Evolutionary conservation across 1,140 invertebrate genomes (phyloP).

Genomic region (Drosophila ercepeae): DNA sequence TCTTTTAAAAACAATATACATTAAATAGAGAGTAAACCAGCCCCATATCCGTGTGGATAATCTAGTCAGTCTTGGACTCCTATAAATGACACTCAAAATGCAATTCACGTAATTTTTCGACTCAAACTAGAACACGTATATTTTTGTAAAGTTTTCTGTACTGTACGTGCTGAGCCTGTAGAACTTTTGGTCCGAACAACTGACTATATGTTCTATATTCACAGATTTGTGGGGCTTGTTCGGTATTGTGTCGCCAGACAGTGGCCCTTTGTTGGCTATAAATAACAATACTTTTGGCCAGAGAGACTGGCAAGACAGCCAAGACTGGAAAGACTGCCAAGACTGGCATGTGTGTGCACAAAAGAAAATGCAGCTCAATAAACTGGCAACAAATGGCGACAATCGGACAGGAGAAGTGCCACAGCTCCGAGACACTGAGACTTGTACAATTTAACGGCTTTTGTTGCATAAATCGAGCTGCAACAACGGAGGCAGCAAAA

Average conservation of each 20-base stretch:
- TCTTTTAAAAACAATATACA: not conserved
- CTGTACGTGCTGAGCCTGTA: conserved; percentile 62
- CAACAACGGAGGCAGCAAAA: conserved; percentile 21
- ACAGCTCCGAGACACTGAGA: conserved; percentile 33
- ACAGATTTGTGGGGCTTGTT: conserved; percentile 20
- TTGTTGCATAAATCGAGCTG: conserved; percentile 77
- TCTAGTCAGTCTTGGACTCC: conserved; percentile 19
- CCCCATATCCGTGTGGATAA: conserved; percentile 31
- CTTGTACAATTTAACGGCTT: conserved; percentile 79
- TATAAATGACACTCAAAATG: conserved; percentile 41
- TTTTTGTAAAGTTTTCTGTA: not conserved
- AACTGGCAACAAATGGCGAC: conserved; percentile 65
- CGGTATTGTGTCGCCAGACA: conserved; percentile 44
- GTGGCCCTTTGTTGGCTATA: conserved; percentile 50
- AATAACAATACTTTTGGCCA: conserved; percentile 55
- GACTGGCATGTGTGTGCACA: conserved; percentile 15
- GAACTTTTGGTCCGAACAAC: conserved; percentile 34
- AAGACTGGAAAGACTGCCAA: not conserved
- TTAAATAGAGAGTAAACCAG: conserved; percentile 12
- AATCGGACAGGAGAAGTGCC: conserved; percentile 7
- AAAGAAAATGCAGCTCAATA: conserved; percentile 76
- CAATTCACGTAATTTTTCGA: conserved; percentile 65
- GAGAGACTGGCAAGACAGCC: not conserved
- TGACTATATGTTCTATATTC: conserved; percentile 58
- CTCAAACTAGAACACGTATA: conserved; percentile 76